Base-by-base conservation (phyloP, 1,140 invertebrate species). In the Babylonia areolata region DNA sequence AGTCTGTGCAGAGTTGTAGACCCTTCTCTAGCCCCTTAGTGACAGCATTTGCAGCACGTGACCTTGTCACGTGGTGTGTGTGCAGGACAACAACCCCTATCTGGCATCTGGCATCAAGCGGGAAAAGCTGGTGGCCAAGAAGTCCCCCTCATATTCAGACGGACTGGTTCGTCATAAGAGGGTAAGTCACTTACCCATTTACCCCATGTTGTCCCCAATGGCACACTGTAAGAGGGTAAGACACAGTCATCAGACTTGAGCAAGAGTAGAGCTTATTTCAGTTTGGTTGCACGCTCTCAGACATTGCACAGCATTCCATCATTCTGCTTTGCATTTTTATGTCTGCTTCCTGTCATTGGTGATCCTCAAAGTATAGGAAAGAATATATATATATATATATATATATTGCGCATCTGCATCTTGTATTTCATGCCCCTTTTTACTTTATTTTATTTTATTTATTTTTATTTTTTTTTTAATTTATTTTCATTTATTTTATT, bases 41-140 rank as follows among this genome's bases (percentile, higher is more conserved):
- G 9, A 51, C n/a, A n/a, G n/a, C n/a, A n/a, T n/a, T n/a, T n/a
- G 28, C 39, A 42, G 33, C 82, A 84, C 51, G 64, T 42, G 82
- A 64, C 83, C 9, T 23, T 40, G 71, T 83, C 69, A 83, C 54
- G 54, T 86, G 51, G 64, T 75, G 64, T 84, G 42, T 84, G 64
- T 81, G 39, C 64, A 87, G 86, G 86, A 78, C 58, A 81, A 71
- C 42, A 91, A 90, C 84, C 88, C 90, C 2, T 90, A 87, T 80
- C 79, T 90, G 64, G 78, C 86, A 39, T 58, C 87, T 15, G 89
- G 89, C 35, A 73, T 86, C 17, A 93, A 93, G 87, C 88, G 91
- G 58, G 77, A 88, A 31, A 89, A 89, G 33, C 84, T 92, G 12
- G 93, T 94, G 15, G 93, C 93, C 39, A 94, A 94, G 87, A 94